Conservation (phyloP, 2,888 invertebrate species). For the Napeogenes sylphis region DNA sequence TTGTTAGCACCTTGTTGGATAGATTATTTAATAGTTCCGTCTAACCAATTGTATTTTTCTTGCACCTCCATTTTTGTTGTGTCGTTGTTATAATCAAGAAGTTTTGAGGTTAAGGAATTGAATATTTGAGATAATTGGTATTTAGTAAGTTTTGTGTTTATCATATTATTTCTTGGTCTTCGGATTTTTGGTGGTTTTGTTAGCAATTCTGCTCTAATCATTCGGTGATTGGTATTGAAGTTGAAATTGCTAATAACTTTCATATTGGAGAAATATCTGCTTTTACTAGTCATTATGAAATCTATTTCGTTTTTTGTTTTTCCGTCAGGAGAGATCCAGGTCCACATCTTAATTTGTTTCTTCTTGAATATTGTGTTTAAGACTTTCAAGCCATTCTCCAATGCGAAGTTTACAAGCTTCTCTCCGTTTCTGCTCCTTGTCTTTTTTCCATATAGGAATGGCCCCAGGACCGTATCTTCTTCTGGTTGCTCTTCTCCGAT, state of each 20-base stretch:
- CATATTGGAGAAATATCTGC: not conserved
- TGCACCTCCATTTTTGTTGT: no score
- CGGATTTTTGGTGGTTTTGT: conserved; percentile 17
- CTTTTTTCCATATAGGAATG: no score
- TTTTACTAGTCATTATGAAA: conserved; percentile 28
- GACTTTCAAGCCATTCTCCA: conserved; percentile 11
- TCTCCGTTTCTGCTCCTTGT: conserved; percentile 22
- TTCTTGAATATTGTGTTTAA: conserved; percentile 10
- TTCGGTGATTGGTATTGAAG: conserved; percentile 11
- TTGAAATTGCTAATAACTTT: no score
- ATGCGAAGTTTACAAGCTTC: conserved; percentile 11
- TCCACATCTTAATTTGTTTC: conserved; percentile 15
- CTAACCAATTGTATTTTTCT: conserved; percentile 1
- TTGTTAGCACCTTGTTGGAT: not conserved
- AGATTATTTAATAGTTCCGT: conserved; percentile 3
- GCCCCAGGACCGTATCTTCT: no score
- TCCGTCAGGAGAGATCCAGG: conserved; percentile 22
- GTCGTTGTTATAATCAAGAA: no score
- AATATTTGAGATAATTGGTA: no score
- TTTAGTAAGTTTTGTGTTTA: no score
- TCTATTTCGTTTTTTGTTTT: conserved; percentile 33
- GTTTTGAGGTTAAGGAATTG: no score
- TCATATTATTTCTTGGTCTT: conserved; percentile 13
- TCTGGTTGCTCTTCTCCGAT: no score
- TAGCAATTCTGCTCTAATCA: conserved; percentile 18